Base-by-base conservation (phyloP, 2,113 vertebrate species). In the Tragulus kanchil region DNA sequence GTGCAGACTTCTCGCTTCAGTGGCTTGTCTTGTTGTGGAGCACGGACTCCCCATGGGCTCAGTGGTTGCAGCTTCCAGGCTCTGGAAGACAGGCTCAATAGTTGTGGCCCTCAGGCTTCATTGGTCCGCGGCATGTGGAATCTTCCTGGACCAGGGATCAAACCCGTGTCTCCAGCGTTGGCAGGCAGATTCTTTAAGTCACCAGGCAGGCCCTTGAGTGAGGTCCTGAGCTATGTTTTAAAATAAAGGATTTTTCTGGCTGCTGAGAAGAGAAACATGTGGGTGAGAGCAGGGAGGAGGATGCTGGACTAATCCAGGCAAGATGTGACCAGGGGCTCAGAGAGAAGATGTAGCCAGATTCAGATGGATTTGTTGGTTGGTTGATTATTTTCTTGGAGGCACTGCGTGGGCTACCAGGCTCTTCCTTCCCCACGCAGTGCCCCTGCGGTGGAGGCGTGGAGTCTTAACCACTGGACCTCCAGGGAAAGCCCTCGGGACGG, bases 1-100 rank as follows among this genome's bases (percentile, higher is more conserved):
- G 36, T 45, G 36, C 10, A 1, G 36, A 36, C 36, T 45, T 71
- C 69, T 45, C 36, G 12, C 23, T 0, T 0, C 36, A 1, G 0
- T 23, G 36, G 36, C 67, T 42, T 36, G 36, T 71, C 67, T 45
- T 1, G 0, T 45, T 6, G 10, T 5, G 23, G 69, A 71, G 69
- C 36, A 23, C 69, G 3, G 19, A 21, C 69, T 73, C 21, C 67
- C 67, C 1, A 2, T 11, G 67, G 67, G n/a, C n/a, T 69, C 67
- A 42, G 67, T 45, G 45, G 42, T 73, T 73, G 36, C 36, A 45
- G 36, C 45, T 25, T 36, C 21, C 69, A 71, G 19, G 21, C 69
- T 71, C 36, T 21, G 23, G 69, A 71, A 36, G 19, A 73, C 21
- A 45, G 21, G 42, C 42, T 73, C 36, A 73, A 45, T 45, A 73